Conservation (phyloP, 2,113 vertebrate genomes). For the Aleadryas rufinucha region DNA sequence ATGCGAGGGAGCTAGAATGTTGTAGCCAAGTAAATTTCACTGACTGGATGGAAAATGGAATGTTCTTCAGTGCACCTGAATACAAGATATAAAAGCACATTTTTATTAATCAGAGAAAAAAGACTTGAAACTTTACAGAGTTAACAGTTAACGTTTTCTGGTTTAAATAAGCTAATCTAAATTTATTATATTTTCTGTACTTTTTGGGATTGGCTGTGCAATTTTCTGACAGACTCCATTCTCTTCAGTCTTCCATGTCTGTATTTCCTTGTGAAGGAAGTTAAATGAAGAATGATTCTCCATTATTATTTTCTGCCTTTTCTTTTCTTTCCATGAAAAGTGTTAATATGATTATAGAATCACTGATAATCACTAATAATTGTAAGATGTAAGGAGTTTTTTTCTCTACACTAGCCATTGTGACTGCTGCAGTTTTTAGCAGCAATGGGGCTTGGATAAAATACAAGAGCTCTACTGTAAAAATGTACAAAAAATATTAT, state of each 20-base stretch:
- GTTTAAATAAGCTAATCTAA: not conserved
- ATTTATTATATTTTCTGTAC: not conserved
- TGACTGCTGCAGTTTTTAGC: not conserved
- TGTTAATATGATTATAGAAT: not conserved
- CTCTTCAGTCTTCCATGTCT: not conserved
- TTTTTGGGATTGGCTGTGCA: not conserved
- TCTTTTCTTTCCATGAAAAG: not conserved
- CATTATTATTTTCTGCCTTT: not conserved
- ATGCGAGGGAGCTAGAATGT: rapidly evolving
- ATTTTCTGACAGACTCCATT: not conserved
- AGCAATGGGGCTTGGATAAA: not conserved
- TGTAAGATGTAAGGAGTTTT: not conserved
- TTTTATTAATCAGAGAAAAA: not conserved
- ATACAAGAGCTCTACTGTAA: not conserved
- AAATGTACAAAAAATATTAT: not conserved
- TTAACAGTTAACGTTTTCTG: not conserved
- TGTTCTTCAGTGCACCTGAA: not conserved
- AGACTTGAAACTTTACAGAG: not conserved
- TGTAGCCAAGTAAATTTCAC: not conserved
- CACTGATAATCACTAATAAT: not conserved
- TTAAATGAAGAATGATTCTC: not conserved
- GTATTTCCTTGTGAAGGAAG: not conserved
- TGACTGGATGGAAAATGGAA: not conserved
- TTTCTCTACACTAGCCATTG: not conserved
- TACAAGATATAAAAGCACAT: not conserved